A percentile compares a stretch with the other conserved stretches of the same genome.
Conservation (phyloP, 2,888 invertebrate species). For the Synergus laeviventris region DNA sequence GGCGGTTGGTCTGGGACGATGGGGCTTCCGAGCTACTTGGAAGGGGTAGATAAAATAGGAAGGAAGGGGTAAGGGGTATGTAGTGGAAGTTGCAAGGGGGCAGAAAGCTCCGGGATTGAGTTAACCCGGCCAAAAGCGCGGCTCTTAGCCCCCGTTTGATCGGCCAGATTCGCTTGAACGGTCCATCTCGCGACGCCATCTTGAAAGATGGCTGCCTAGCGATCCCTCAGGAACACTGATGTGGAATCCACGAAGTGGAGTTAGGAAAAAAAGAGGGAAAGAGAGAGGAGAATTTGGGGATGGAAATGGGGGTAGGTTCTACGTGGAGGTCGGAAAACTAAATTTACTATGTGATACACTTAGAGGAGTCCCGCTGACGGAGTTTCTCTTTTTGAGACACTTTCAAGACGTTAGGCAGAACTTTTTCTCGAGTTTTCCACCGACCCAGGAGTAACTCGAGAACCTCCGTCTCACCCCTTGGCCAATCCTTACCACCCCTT, state of each 20-base stretch:
- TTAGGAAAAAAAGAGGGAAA: constrained; percentile 36
- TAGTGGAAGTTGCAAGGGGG: constrained; percentile 45
- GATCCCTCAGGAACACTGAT: constrained; percentile 53
- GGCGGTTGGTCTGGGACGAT: constrained; percentile 59
- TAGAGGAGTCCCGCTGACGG: constrained; percentile 64
- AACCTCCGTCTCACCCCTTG: constrained; percentile 52
- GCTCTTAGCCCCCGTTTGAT: constrained; percentile 76
- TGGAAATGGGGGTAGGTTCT: constrained; percentile 33
- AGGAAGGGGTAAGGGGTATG: constrained; percentile 44
- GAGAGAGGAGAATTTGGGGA: constrained; percentile 42
- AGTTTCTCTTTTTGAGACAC: constrained; percentile 72
- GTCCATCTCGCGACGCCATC: constrained; percentile 63
- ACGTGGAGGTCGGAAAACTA: constrained; percentile 70
- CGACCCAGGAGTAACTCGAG: constrained; percentile 64
- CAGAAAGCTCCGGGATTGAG: constrained; percentile 67
- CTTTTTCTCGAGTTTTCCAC: constrained; percentile 63
- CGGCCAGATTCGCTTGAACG: constrained; percentile 75
- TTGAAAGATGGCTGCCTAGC: constrained; percentile 60
- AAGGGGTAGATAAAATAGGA: constrained; percentile 47
- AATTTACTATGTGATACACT: constrained; percentile 76
- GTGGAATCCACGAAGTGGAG: constrained; percentile 20
- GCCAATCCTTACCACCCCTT: constrained; percentile 36
- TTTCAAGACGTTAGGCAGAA: constrained; percentile 72
- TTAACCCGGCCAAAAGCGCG: constrained; percentile 74
- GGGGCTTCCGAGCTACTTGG: constrained; percentile 43